Evolutionary conservation across 2,797 vertebrate species (phyloP).

Genomic region (Schizothorax lantsangensis): DNA sequence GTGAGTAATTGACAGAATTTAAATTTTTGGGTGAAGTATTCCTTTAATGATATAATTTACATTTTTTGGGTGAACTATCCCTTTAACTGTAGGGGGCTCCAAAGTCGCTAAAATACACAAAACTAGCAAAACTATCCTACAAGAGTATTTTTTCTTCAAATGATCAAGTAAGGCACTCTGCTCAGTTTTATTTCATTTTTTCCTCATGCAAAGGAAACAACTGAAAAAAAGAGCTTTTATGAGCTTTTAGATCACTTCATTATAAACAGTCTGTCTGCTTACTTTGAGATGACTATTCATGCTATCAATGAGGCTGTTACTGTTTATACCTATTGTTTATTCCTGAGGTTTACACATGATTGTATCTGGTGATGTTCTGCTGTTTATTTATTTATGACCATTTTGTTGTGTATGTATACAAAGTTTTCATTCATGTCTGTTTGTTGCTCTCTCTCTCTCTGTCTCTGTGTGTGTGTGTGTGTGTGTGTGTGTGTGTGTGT

Average conservation of each 20-base stretch:
- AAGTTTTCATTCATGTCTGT: neutral
- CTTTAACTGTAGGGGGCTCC: no score
- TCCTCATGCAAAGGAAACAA: neutral
- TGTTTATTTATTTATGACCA: neutral
- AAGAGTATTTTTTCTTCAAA: neutral
- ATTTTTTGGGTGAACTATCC: no score
- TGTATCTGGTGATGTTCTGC: neutral
- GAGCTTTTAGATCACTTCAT: no score
- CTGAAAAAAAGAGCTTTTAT: neutral
- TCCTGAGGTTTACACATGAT: neutral
- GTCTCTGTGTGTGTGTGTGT: no score
- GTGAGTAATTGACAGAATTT: no score
- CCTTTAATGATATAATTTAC: no score
- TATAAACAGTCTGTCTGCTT: neutral
- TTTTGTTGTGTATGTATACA: neutral
- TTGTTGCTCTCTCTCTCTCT: no score
- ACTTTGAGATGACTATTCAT: neutral
- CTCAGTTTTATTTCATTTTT: neutral
- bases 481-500: neutral
- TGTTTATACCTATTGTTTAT: neutral
- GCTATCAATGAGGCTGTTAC: neutral
- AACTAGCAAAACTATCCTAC: neutral
- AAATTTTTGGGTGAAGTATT: no score
- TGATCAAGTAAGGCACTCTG: neutral
- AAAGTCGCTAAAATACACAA: no score